Conservation (phyloP, 2,888 invertebrate genomes). For the Cerceris ruficornis region DNA sequence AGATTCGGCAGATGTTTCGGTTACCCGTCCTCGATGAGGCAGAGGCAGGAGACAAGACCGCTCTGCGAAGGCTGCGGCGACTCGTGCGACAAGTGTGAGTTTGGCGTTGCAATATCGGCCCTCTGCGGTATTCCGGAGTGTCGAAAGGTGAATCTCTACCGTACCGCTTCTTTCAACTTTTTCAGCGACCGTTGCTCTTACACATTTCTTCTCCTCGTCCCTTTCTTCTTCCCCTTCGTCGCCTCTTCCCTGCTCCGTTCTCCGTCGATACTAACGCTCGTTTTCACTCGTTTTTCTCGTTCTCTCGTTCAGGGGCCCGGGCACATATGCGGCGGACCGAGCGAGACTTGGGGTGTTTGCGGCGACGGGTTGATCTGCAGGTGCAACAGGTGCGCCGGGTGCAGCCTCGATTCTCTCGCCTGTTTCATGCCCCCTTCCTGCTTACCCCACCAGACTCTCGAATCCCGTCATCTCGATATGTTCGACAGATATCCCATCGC, state of each 20-base stretch:
- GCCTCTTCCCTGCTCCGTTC: background rate
- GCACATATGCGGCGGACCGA: constrained; percentile 80
- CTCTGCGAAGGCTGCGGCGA: constrained; percentile 69
- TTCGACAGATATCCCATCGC: constrained; percentile 56
- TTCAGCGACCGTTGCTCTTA: too few relatives aligned
- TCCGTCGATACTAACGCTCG: background rate
- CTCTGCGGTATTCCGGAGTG: constrained; percentile 71
- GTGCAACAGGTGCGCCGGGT: constrained; percentile 80
- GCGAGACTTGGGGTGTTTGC: constrained; percentile 77
- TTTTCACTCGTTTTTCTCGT: background rate
- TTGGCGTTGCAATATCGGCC: constrained; percentile 64
- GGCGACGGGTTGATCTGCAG: constrained; percentile 80
- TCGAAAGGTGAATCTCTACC: constrained; percentile 51
- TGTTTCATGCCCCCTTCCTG: constrained; percentile 66
- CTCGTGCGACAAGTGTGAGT: constrained; percentile 70
- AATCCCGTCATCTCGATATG: constrained; percentile 54
- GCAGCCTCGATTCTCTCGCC: constrained; percentile 73
- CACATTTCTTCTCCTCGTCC: too few relatives aligned
- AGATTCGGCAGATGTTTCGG: constrained; percentile 64
- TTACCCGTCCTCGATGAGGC: constrained; percentile 63
- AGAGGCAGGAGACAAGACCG: constrained; percentile 56
- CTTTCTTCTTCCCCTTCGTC: background rate
- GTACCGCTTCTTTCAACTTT: background rate
- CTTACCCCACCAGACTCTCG: constrained; percentile 55
- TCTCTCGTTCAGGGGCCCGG: constrained; percentile 79